Evolutionary conservation across 2,888 invertebrate genomes (phyloP).

Genomic region (Morinoia aosen): DNA sequence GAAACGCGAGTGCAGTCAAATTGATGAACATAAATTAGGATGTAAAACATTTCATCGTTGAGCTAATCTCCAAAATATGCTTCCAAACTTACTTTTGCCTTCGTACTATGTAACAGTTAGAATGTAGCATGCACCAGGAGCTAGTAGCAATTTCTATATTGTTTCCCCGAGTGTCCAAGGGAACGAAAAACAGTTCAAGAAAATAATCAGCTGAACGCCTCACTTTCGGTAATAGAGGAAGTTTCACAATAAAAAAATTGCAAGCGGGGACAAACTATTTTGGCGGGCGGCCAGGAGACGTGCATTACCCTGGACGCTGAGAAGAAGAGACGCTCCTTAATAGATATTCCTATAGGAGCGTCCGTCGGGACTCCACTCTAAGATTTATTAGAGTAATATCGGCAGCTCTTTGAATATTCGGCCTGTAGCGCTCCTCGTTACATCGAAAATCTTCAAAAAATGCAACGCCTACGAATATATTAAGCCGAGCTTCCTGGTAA

Average conservation of each 20-base stretch:
- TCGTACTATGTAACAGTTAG: neutral
- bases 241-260: slow-evolving; percentile 4
- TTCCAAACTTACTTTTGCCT: neutral
- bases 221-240: slow-evolving; percentile 17
- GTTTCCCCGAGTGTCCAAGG: neutral
- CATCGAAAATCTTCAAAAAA: slow-evolving; percentile 38
- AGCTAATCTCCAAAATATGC: neutral
- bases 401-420: slow-evolving; percentile 53
- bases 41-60: neutral
- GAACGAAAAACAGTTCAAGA: neutral
- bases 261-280: neutral
- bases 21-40: neutral
- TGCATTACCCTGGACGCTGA: neutral
- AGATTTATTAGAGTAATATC: slow-evolving; percentile 52
- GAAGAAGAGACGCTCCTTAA: slow-evolving; percentile 36
- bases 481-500: neutral
- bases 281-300: neutral
- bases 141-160: neutral
- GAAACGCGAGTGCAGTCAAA: neutral
- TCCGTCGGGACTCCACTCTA: slow-evolving; percentile 45
- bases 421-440: slow-evolving; percentile 22
- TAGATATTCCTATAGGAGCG: slow-evolving; percentile 41
- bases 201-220: slow-evolving; percentile 17
- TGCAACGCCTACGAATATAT: neutral
- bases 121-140: neutral